These are phyloP conservation scores for Catharus bicknelli DNA, from an alignment of 2,113 vertebrate genomes.

Conservation along the genomic window DNA sequence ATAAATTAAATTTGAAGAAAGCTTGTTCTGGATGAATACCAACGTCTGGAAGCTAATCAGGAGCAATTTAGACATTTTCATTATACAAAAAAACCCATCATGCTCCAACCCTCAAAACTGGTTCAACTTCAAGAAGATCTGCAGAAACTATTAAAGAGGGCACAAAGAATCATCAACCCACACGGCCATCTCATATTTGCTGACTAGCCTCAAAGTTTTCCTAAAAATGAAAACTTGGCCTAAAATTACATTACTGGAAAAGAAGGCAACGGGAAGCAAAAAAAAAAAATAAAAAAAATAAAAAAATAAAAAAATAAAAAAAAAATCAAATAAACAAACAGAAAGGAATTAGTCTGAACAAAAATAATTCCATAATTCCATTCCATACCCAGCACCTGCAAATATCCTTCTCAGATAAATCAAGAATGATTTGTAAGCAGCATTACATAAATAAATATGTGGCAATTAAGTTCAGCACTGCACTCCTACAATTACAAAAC, in stretches of 20 bases:
- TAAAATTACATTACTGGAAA: background rate
- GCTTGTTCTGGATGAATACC: background rate
- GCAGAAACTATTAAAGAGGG: background rate
- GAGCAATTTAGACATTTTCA: background rate
- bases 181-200: background rate
- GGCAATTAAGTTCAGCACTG: background rate
- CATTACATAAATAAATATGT: background rate
- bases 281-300: too few species aligned
- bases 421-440: background rate
- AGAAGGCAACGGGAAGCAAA: background rate
- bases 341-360: background rate
- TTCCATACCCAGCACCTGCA: background rate
- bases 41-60: background rate
- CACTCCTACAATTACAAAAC: background rate
- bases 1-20: background rate
- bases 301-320: too few species aligned
- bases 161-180: background rate
- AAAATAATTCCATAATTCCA: background rate
- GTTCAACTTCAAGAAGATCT: background rate
- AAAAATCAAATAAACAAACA: background rate
- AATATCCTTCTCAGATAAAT: background rate
- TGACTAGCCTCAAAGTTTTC: background rate
- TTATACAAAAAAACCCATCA: background rate
- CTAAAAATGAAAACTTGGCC: background rate
- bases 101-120: background rate